Evolutionary conservation across 2,113 vertebrate genomes (phyloP).

Genomic region (Gasterosteus aculeatus): DNA sequence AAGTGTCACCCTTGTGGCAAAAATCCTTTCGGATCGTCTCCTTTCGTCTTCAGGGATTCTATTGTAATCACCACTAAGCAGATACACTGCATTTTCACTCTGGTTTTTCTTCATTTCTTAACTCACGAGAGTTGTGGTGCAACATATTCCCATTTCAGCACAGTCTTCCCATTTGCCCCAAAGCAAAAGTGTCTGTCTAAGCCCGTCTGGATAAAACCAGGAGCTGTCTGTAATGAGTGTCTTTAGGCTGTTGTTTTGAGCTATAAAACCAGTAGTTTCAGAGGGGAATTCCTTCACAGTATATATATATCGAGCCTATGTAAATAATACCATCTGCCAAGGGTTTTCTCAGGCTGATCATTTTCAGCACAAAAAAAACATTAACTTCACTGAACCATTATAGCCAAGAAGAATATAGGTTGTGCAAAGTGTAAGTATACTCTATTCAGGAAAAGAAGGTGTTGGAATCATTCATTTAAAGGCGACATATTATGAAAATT

Average conservation of each 20-base stretch:
- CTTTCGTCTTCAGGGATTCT: background rate
- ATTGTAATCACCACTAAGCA: background rate
- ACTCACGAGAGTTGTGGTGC: constrained; percentile 13
- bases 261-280: constrained; percentile 26
- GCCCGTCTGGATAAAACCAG: constrained; percentile 14
- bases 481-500: too few relatives aligned
- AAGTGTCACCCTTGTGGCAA: too few relatives aligned
- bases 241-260: constrained; percentile 28
- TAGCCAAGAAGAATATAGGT: constrained; percentile 12
- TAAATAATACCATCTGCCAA: constrained; percentile 48
- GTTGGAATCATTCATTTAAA: background rate
- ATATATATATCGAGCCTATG: constrained; percentile 4
- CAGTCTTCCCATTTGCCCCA: constrained; percentile 26
- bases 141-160: constrained; percentile 20
- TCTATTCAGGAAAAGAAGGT: background rate
- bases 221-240: background rate
- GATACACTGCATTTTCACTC: constrained; percentile 3
- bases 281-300: constrained; percentile 27
- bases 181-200: constrained; percentile 21
- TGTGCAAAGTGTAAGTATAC: background rate
- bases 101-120: background rate
- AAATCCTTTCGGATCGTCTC: too few relatives aligned
- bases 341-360: constrained; percentile 16
- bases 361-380: constrained; percentile 39
- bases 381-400: constrained; percentile 25